Evolutionary conservation across 1,140 invertebrate genomes (phyloP).

Genomic region (Temnothorax curvispinosus): DNA sequence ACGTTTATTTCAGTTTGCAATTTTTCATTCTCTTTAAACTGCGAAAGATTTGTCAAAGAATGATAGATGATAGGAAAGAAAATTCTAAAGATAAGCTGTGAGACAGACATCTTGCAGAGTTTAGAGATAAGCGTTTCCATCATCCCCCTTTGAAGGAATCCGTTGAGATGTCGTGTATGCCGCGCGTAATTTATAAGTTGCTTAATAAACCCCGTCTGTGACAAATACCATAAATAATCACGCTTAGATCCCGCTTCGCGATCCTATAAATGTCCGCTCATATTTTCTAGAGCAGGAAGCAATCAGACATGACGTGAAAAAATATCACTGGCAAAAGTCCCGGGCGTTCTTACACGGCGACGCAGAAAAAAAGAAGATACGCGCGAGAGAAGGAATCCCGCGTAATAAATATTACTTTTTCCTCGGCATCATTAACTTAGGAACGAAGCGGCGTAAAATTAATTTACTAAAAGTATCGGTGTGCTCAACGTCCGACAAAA

Average conservation of each 20-base stretch:
- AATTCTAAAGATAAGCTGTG: constrained; percentile 2
- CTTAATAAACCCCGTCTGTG: constrained; percentile 64
- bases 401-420: constrained; percentile 78
- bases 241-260: constrained; percentile 46
- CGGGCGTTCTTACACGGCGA: constrained; percentile 42
- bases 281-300: constrained; percentile 71
- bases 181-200: constrained; percentile 68
- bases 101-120: not conserved
- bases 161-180: constrained; percentile 57
- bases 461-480: constrained; percentile 77
- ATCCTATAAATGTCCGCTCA: constrained; percentile 74
- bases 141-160: constrained; percentile 9
- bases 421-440: constrained; percentile 76
- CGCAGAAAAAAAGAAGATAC: constrained; percentile 6
- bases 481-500: constrained; percentile 49
- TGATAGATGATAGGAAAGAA: not conserved
- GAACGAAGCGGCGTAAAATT: constrained; percentile 74
- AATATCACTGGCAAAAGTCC: constrained; percentile 72
- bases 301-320: constrained; percentile 72
- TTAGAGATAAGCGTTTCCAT: constrained; percentile 2
- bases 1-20: not conserved
- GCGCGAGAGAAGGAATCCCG: constrained; percentile 34
- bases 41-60: constrained; percentile 9
- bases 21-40: not conserved
- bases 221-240: constrained; percentile 75